Evolutionary conservation across 2,113 vertebrate genomes (phyloP).

Genomic region (Microtus pennsylvanicus): DNA sequence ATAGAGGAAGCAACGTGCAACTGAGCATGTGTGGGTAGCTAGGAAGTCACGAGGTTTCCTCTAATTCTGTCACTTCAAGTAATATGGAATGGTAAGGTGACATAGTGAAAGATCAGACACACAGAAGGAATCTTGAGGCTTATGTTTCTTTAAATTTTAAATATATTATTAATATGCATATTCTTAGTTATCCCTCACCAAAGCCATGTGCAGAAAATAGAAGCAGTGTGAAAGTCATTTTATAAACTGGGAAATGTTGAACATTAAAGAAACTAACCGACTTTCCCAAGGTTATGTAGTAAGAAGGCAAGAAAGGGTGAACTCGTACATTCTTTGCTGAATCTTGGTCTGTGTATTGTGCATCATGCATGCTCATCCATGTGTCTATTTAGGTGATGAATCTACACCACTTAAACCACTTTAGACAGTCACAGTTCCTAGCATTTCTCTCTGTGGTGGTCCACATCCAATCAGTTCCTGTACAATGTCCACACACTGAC

Average conservation of each 20-base stretch:
- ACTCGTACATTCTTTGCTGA: neutral
- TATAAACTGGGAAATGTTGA: neutral
- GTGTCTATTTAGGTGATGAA: neutral
- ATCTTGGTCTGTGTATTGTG: neutral
- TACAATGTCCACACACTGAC: neutral
- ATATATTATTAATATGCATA: neutral
- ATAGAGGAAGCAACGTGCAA: neutral
- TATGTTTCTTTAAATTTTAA: neutral
- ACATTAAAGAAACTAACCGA: neutral
- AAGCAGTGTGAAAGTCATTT: neutral
- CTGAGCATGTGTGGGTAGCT: accelerated
- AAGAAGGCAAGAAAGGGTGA: neutral
- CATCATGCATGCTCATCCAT: neutral
- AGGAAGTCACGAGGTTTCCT: neutral
- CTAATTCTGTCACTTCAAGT: neutral
- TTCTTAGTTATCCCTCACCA: slow-evolving; percentile 2
- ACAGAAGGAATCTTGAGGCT: neutral
- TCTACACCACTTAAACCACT: neutral
- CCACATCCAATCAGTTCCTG: neutral
- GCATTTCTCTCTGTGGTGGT: neutral
- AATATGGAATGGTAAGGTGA: neutral
- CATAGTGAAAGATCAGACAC: neutral
- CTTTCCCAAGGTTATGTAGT: slow-evolving; percentile 17
- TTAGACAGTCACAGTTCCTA: neutral
- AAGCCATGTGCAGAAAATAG: neutral